Evolutionary conservation across 2,797 vertebrate species (phyloP), one percentile per base, ranked within the genome.

Genomic region (Podarcis lilfordi): DNA sequence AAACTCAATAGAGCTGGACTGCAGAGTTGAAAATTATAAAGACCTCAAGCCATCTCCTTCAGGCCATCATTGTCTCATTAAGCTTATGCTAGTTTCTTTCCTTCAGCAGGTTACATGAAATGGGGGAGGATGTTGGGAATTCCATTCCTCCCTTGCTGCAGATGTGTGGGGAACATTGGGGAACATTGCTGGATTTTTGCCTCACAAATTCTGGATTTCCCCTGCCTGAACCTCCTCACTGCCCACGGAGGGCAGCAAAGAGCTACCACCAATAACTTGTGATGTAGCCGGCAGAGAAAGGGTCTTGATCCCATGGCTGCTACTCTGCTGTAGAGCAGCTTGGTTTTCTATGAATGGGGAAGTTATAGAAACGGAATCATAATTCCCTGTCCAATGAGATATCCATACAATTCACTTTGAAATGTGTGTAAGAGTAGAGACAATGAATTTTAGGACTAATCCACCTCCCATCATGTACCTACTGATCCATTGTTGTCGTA

Each of bases 21-120:
- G 9, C 35, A 72, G 10, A 89, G 86, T 5, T 35, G 25, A 87
- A 45, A 90, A 59, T 72, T 6, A 86, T 77, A 93, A 87, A 79
- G 89, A 35, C 43, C 2, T 86, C 25, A 87, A 21, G 89, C 37
- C 50, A 76, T 9, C 21, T 91, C 25, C 78, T 86, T 89, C 88
- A 93, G 94, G 77, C 5, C 64, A 25, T 85, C 4, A 82, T 9
- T 27, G 29, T 40, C 92, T 81, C 69, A 82, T 81, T 27, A 72
- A 88, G 66, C 17, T 64, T 32, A 74, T 86, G 84, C 35, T 74
- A n/a, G 17, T 89, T 90, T 91, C 37, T 91, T 79, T 86, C 88
- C 92, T 90, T 15, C 69, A 29, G n/a, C 45, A 3, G 45, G 45
- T 11, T 72, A 32, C 29, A 72, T 72, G 69, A 32, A 45, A 45